These are phyloP conservation scores for Omphaloscelis lunosa DNA, from an alignment of 2,888 invertebrate species.

Conservation along the genomic window DNA sequence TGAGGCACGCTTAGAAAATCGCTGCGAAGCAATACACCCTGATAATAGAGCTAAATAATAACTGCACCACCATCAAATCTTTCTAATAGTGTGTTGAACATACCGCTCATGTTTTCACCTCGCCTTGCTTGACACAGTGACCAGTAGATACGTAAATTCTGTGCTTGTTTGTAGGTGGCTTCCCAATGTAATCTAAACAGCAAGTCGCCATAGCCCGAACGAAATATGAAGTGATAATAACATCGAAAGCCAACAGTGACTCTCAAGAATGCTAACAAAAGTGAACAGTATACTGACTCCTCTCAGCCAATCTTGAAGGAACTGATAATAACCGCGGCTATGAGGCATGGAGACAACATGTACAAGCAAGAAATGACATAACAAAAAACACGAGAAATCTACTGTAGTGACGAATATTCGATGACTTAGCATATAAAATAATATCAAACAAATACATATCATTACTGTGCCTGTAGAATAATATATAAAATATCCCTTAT, in stretches of 20 bases:
- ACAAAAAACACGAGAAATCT: conserved; percentile 67
- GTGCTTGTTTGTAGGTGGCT: conserved; percentile 71
- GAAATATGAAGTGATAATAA: conserved; percentile 74
- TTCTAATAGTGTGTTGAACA: conserved; percentile 49
- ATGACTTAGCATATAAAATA: conserved; percentile 78
- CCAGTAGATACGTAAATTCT: conserved; percentile 43
- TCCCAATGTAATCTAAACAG: conserved; percentile 72
- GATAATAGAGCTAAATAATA: conserved; percentile 75
- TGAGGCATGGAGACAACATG: conserved; percentile 57
- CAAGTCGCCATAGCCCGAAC: conserved; percentile 80
- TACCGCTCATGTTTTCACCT: conserved; percentile 39
- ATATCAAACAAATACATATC: conserved; percentile 87
- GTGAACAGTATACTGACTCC: conserved; percentile 61
- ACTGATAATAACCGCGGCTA: conserved; percentile 54
- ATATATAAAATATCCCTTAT: conserved; percentile 76
- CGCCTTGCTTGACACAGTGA: conserved; percentile 47
- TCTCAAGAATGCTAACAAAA: conserved; percentile 66
- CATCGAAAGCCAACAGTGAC: conserved; percentile 66
- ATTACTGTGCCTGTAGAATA: conserved; percentile 87
- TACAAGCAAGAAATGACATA: conserved; percentile 59
- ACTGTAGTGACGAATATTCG: conserved; percentile 56
- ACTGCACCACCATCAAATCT: conserved; percentile 53
- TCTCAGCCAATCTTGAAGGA: conserved; percentile 56
- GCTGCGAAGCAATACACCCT: conserved; percentile 78
- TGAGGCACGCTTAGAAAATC: conserved; percentile 82